phyloP scores from a whole-genome alignment of 1,140 invertebrate species.

The Coenobita brevimanus region DNA sequence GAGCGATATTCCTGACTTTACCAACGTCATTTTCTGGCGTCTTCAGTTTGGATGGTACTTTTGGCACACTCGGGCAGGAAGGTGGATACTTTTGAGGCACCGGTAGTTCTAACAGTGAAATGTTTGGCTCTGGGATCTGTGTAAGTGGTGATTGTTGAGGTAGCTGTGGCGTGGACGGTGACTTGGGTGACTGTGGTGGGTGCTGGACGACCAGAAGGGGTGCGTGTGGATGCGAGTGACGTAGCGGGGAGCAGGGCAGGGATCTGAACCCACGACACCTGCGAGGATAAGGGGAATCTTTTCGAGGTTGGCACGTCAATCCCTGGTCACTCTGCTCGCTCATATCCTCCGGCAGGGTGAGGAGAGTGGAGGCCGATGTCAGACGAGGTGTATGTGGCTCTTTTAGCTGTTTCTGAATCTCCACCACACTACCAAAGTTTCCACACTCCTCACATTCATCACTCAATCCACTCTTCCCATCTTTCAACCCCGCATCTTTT shows the following conservation, averaged over 20 bases:
- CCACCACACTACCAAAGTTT: no score
- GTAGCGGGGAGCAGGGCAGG: slow-evolving; percentile 27
- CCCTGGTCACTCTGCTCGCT: background rate
- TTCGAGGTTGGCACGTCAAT: background rate
- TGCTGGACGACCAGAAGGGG: background rate
- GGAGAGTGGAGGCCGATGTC: slow-evolving; percentile 11
- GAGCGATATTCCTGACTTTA: slow-evolving; percentile 31
- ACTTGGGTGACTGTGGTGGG: background rate
- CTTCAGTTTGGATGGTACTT: no score
- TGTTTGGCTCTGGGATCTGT: background rate
- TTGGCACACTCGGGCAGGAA: no score
- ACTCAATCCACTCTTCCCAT: no score
- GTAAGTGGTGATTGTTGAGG: background rate
- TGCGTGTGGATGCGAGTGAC: background rate
- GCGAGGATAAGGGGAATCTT: slow-evolving; percentile 43
- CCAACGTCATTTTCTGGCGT: background rate
- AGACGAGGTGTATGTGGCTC: no score
- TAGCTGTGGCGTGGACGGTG: background rate
- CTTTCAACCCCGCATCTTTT: no score
- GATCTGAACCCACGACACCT: slow-evolving; percentile 49
- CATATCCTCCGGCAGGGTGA: slow-evolving; percentile 50
- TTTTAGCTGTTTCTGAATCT: no score
- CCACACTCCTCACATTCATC: no score
- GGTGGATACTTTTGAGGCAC: no score
- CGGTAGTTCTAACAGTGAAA: no score